Evolutionary conservation across 2,113 vertebrate genomes (phyloP), one percentile per base, ranked within the genome.

Genomic region (Hypocryptadius cinnamomeus): DNA sequence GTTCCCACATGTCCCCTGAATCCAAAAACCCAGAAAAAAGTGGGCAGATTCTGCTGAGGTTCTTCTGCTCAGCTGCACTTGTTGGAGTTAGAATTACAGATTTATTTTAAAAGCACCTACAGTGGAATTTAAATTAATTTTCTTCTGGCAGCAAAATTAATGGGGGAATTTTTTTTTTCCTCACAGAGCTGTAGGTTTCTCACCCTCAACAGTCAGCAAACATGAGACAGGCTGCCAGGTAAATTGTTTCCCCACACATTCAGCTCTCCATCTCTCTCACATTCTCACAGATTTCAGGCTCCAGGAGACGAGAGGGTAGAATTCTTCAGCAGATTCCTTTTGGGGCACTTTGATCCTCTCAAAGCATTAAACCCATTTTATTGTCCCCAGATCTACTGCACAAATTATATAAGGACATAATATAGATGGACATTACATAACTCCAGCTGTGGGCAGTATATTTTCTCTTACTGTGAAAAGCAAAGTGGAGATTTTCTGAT

Each of bases 1-100:
- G 86, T 93, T 94, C 89, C 89, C 90, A 91, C 92, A 78, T 77
- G 73, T 84, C 81, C 85, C 4, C 88, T 84, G 69, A 92, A 87
- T 79, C 84, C 80, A 92, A 95, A 93, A 86, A 35, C 59, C 64
- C 91, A 70, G 54, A 54, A 86, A 89, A 94, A 74, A 87, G 48
- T 79, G 76, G 56, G 74, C 44, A 94, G 92, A 68, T 83, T 78
- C 73, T 79, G 48, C 37, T 73, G 87, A 78, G 76, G 84, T 83
- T 87, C 92, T 53, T 85, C 77, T 88, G 84, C 77, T 93, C 30
- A 3, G 42, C 61, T 83, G 89, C 76, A 82, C 77, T 83, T 77
- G 71, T 42, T 87, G 82, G 40, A 87, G 74, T 70, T 66, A 53
- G 51, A 90, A 70, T 89, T 89, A 44, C 71, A 83, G 84, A 59